Percentiles rank a stretch among this genome's conserved stretches.
phyloP scores from a whole-genome alignment of 2,113 vertebrate genomes.

The Theristicus caerulescens region DNA sequence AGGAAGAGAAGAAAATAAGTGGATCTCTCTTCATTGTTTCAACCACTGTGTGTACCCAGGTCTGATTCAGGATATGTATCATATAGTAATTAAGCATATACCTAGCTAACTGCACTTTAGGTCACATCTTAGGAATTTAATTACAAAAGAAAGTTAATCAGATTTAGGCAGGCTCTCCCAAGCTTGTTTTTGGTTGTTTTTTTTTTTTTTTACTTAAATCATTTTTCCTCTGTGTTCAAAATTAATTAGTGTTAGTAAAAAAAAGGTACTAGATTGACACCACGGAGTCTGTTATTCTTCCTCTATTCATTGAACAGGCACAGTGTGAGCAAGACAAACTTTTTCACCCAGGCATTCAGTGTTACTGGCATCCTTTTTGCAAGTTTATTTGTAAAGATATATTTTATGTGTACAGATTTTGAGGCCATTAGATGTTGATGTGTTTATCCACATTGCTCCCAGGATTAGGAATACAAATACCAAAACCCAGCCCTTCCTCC shows the following conservation, averaged over 20 bases:
- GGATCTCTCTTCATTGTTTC: not conserved
- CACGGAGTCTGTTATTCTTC: not conserved
- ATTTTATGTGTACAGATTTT: not conserved
- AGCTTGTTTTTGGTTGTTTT: not conserved
- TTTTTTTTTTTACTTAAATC: not conserved
- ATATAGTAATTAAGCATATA: constrained; percentile 61
- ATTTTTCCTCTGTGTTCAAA: not conserved
- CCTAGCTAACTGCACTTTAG: constrained; percentile 50
- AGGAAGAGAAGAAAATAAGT: not conserved
- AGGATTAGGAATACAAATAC: not conserved
- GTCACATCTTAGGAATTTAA: constrained; percentile 64
- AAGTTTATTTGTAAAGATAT: not conserved
- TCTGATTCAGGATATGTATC: constrained; percentile 3
- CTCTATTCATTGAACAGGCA: not conserved
- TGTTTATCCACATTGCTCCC: not conserved
- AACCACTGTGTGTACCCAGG: not conserved
- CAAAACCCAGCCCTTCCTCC: not conserved
- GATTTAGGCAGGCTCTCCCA: not conserved
- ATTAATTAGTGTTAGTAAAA: not conserved
- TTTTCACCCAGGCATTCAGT: not conserved
- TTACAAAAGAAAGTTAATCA: constrained; percentile 66
- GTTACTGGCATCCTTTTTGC: not conserved
- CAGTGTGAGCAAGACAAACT: not conserved
- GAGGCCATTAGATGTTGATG: not conserved
- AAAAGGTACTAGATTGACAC: not conserved